phyloP scores from a whole-genome alignment of 2,797 vertebrate genomes.

The Sarcoramphus papa region DNA sequence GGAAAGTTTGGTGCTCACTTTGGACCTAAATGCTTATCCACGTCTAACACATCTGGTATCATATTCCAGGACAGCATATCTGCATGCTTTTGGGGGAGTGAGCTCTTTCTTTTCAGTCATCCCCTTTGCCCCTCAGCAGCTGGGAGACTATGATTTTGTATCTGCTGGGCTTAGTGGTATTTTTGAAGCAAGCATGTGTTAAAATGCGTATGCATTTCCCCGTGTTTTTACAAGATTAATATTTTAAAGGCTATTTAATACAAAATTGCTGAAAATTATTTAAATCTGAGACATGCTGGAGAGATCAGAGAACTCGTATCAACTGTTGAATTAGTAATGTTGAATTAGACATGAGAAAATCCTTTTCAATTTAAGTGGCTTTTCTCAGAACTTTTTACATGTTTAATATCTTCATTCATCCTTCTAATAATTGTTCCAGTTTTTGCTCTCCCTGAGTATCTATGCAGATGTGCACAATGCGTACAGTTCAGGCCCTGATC shows the following conservation, averaged over 20 bases:
- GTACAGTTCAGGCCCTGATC: background rate
- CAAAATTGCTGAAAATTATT: constrained; percentile 31
- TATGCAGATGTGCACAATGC: background rate
- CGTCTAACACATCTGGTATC: background rate
- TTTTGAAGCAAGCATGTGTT: background rate
- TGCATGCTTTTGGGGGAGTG: background rate
- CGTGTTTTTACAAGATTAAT: constrained; percentile 31
- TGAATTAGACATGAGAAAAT: constrained; percentile 35
- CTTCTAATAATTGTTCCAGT: background rate
- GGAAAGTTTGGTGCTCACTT: background rate
- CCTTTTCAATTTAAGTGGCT: constrained; percentile 3
- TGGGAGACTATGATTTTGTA: background rate
- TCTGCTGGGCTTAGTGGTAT: background rate
- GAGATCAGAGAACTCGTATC: constrained; percentile 37
- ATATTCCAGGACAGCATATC: background rate
- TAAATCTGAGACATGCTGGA: constrained; percentile 17
- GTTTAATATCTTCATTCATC: constrained; percentile 5
- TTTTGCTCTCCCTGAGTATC: background rate
- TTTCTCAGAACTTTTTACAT: constrained; percentile 18
- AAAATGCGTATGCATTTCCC: background rate
- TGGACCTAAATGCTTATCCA: background rate
- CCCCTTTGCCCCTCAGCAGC: background rate
- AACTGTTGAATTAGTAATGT: constrained; percentile 18
- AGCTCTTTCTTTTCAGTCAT: background rate
- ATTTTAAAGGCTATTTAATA: constrained; percentile 30